Evolutionary conservation across 2,888 invertebrate species (phyloP), one percentile per base, ranked within the genome.

Genomic region (Eudasyphora cyanicolor): DNA sequence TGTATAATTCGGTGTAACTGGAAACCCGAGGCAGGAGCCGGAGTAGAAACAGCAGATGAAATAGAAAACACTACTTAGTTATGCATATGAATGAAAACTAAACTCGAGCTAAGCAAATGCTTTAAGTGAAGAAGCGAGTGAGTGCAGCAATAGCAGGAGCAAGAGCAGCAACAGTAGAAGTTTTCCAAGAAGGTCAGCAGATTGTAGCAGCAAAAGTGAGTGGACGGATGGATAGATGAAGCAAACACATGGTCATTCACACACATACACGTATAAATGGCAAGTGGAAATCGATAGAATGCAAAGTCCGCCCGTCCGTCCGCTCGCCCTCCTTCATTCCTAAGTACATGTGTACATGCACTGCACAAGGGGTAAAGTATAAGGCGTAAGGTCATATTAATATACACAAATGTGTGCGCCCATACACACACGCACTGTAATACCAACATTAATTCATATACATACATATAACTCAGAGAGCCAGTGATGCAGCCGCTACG

Each of bases 221-320:
- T 14, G 45, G 45, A 45, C n/a, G 12, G n/a, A 45, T 45, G n/a
- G n/a, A n/a, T 14, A n/a, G 45, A 45, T 45, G 12, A 45, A 45
- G 45, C 45, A 6, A 45, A 45, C 64, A 79, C 4, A 17, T 8
- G n/a, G 7, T 14, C 29, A 49, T 38, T 51, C 19, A 60, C 29
- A 27, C 14, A 49, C 17, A 38, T 49, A 51, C 29, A 67, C 0
- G 19, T 6, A 27, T 75, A 82, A 75, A 73, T 69, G 67, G 77
- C n/a, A n/a, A n/a, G n/a, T n/a, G 70, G 74, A 78, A 78, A 82
- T 82, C 82, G 82, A 82, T 78, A 75, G 38, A 67, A 70, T 21
- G 74, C 69, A 74, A 74, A 74, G n/a, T n/a, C n/a, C n/a, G n/a
- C n/a, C n/a, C n/a, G n/a, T n/a, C 70, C 42, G 5, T 32, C 32